Evolutionary conservation across 2,888 invertebrate genomes (phyloP).

Genomic region (Yponomeuta sedellus): DNA sequence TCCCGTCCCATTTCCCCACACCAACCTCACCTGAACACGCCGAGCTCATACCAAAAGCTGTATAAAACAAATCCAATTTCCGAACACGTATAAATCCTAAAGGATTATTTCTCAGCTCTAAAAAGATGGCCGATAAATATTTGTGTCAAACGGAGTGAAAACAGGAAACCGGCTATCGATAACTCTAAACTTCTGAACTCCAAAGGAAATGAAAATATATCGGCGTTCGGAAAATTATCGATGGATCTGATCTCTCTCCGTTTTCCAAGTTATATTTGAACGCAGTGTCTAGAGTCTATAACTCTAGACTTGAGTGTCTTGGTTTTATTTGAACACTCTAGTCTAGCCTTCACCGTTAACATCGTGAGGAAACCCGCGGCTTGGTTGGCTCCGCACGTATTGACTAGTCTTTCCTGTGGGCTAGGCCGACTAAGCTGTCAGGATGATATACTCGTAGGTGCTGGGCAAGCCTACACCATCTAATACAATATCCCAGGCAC

Average conservation of each 20-base stretch:
- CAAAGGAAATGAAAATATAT: slow-evolving; percentile 11
- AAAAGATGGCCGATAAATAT: slow-evolving; percentile 11
- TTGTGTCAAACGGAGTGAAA: slow-evolving; percentile 11
- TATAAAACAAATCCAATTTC: slow-evolving; percentile 2
- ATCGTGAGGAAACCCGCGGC: no score
- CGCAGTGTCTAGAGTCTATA: no score
- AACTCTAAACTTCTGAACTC: slow-evolving; percentile 9
- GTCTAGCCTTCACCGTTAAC: no score
- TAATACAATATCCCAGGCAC: no score
- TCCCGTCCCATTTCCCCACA: background rate
- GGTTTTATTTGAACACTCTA: no score
- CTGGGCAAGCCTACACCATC: no score
- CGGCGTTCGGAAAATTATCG: background rate
- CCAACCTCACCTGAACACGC: background rate
- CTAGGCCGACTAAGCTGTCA: no score
- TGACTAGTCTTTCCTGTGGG: no score
- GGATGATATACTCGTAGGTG: no score
- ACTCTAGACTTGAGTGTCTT: no score
- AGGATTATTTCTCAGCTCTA: background rate
- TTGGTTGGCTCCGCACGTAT: no score
- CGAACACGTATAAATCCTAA: background rate
- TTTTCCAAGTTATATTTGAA: background rate
- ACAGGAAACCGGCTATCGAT: slow-evolving; percentile 8
- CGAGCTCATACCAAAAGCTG: background rate
- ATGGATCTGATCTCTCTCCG: background rate